Percentiles rank a stretch among this genome's conserved stretches.
These are phyloP conservation scores for Pogonocherus hispidulus DNA, from an alignment of 2,888 invertebrate genomes.

Conservation along the genomic window DNA sequence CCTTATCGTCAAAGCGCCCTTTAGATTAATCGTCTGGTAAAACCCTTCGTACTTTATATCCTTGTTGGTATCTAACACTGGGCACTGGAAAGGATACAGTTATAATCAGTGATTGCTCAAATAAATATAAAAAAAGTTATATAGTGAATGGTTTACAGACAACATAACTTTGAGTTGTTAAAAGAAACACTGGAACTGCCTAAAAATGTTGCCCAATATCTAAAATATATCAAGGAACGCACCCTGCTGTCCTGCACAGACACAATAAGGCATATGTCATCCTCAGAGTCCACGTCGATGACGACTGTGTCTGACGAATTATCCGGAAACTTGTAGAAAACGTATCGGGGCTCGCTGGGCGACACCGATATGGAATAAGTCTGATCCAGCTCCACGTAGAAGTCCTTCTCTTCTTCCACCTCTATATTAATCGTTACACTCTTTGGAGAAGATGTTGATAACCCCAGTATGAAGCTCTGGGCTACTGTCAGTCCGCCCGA, in stretches of 20 bases:
- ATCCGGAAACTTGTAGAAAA: conserved; percentile 71
- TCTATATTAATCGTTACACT: conserved; percentile 74
- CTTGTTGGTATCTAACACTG: conserved; percentile 84
- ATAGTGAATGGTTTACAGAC: too few relatives aligned
- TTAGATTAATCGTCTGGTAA: conserved; percentile 82
- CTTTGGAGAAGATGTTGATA: conserved; percentile 72
- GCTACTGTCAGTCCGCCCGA: conserved; percentile 40
- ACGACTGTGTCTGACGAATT: conserved; percentile 69
- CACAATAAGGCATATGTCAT: conserved; percentile 81
- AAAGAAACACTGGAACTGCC: too few relatives aligned
- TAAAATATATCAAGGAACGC: conserved; percentile 58
- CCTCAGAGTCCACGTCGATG: conserved; percentile 76
- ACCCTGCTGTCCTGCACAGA: conserved; percentile 85
- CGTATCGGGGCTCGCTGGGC: conserved; percentile 74
- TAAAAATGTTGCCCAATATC: too few relatives aligned
- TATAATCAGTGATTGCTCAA: too few relatives aligned
- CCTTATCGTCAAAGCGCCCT: conserved; percentile 82
- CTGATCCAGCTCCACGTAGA: conserved; percentile 70
- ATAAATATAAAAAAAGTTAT: too few relatives aligned
- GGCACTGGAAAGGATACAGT: conserved; percentile 79
- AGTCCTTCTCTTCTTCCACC: conserved; percentile 74
- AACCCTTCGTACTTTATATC: conserved; percentile 83
- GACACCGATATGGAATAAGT: conserved; percentile 69
- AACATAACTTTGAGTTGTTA: too few relatives aligned
- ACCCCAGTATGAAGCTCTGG: conserved; percentile 60